Base-by-base conservation (phyloP, 2,888 invertebrate species). In the Eristalis pertinax region DNA sequence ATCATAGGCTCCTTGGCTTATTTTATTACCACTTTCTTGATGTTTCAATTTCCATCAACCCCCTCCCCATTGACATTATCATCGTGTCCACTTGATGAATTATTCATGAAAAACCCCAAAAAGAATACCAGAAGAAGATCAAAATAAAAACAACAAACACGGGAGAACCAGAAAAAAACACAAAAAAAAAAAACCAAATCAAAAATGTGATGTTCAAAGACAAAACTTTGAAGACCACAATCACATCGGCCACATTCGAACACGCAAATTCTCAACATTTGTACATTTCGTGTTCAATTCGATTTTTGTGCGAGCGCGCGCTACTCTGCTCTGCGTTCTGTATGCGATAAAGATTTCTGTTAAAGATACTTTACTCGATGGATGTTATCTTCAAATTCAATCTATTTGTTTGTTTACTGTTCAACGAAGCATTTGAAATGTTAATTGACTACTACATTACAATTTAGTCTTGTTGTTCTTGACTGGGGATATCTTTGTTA, bases 391-490 rank as follows among this genome's bases (percentile, higher is more conserved):
- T 60, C 62, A 67, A 72, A 73, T 67, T 60, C 65, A 67, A 79
- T 73, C 79, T 50, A 60, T 79, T 32, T 72, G 72, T 79, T 79
- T 79, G 72, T 79, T 73, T 79, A 79, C 73, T 79, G 79, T 73
- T 79, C 72, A 79, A 60, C 67, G 79, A 79, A 62, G 67, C 72
- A 79, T 79, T 79, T 79, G 79, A 79, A 73, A 79, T 79, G 58
- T 79, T 79, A 79, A 79, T 73, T 73, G 79, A 79, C 65, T 79
- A 58, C 70, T 70, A 77, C 68, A 77, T 77, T 63, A 43, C 76
- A 22, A 65, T 19, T 50, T 65, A 1, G 32, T 32, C 32, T 32
- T 32, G 8, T 32, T 8, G 32, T 32, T 32, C 32, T 32, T 10
- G 32, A 8, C 32, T 4, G 8, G 32, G 32, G 2, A 4, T 29